Base-by-base conservation (phyloP, 2,797 vertebrate species). In the Lycodopsis pacificus region DNA sequence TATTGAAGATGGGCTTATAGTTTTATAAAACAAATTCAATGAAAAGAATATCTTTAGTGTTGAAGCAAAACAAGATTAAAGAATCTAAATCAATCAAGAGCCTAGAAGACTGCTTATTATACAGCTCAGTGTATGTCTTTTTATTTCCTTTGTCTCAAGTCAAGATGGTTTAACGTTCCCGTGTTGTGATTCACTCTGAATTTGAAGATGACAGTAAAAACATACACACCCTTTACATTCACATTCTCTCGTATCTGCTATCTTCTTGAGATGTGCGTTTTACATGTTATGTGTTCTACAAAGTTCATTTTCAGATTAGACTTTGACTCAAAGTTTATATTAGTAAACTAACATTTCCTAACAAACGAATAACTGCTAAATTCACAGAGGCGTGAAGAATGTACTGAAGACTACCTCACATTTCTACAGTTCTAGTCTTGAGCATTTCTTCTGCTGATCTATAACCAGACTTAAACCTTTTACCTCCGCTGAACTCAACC, bases 401-500 rank as follows among this genome's bases (percentile, higher is more conserved):
- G 32, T 27, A 70, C 51, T 58, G 78, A 67, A 63, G 58, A 53
- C 30, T 11, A 69, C 0, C 2, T 40, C 25, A 12, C 14, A n/a
- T 25, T 53, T 63, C 40, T 32, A 12, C 14, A n/a, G n/a, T 57
- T 63, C 40, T 36, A 3, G 17, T 76, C 42, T 65, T 27, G 17
- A 40, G 20, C 27, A 36, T 73, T 72, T 85, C 40, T 51, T 57
- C 15, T 81, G 40, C 42, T 81, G 53, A 76, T 70, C 79, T 44
- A 51, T 62, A 64, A 73, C 57, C 13, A 68, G 4, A 77, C 38
- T 49, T 53, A 11, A 81, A 76, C 78, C 48, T 15, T 76, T 85
- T 75, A 87, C 82, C 73, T 87, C 75, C 80, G 22, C 72, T 76
- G 19, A 74, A 71, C 59, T 80, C 27, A 76, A 73, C 8, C 11